These are phyloP conservation scores for Arctocebus calabarensis DNA, from an alignment of 2,797 vertebrate genomes.

Conservation along the genomic window DNA sequence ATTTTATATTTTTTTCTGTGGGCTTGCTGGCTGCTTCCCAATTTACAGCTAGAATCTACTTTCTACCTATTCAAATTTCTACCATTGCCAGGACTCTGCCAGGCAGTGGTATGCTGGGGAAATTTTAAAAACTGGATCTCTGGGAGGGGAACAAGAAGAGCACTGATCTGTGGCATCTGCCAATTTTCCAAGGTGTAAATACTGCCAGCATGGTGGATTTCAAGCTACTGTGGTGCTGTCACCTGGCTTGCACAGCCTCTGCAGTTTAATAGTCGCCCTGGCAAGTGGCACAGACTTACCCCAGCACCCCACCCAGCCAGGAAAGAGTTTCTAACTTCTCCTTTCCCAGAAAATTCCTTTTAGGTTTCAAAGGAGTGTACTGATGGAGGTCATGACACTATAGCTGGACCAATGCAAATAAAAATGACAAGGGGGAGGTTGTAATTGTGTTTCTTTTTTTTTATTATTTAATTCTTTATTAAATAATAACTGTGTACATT, in stretches of 20 bases:
- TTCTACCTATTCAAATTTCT: neutral
- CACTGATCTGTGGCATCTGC: neutral
- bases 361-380: neutral
- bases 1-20: neutral
- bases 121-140: neutral
- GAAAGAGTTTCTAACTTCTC: neutral
- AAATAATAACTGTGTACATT: too few relatives aligned
- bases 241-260: neutral
- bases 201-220: neutral
- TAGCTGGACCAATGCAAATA: neutral
- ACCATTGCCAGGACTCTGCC: neutral
- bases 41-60: neutral
- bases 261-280: neutral
- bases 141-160: neutral
- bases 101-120: neutral
- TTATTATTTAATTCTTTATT: too few relatives aligned
- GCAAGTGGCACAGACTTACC: neutral
- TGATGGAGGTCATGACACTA: neutral
- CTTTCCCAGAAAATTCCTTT: neutral
- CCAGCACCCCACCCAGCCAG: rapidly evolving
- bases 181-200: conserved; percentile 15
- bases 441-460: neutral
- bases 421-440: neutral
- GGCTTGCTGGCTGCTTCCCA: neutral
- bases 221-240: neutral